phyloP scores from a whole-genome alignment of 2,113 vertebrate genomes.

The Trematocara marginatum region DNA sequence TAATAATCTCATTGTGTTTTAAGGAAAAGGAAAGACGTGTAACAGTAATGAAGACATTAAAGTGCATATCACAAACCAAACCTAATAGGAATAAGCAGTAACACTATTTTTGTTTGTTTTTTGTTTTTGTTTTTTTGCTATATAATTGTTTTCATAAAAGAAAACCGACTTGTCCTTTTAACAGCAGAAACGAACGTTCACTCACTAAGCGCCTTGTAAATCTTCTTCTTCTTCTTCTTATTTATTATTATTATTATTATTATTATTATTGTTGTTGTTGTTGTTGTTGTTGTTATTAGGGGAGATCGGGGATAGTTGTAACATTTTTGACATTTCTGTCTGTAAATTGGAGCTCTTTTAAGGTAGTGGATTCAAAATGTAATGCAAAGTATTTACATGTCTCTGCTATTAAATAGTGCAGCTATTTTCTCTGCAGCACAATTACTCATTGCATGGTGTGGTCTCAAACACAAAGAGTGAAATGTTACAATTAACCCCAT shows the following conservation, averaged over 20 bases:
- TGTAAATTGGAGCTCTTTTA: too few species aligned
- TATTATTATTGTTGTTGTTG: fast-evolving
- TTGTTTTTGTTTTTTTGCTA: background rate
- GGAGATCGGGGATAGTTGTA: too few species aligned
- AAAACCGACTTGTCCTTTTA: background rate
- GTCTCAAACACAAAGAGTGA: too few species aligned
- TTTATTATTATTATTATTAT: background rate
- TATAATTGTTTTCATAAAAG: background rate
- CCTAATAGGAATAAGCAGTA: background rate
- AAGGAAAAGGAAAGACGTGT: background rate
- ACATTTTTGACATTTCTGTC: too few species aligned
- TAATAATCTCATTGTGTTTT: background rate
- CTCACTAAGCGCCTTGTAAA: background rate
- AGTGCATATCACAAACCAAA: background rate
- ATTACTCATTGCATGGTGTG: too few species aligned
- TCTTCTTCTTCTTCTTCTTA: background rate
- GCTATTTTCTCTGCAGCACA: too few species aligned
- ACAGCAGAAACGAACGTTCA: background rate
- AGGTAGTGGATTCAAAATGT: too few species aligned
- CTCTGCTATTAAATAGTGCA: too few species aligned
- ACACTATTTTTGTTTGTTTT: background rate
- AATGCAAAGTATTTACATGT: too few species aligned
- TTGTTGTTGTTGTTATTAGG: background rate
- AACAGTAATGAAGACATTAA: background rate
- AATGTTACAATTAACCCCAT: too few species aligned